Conservation (phyloP, 2,888 invertebrate species). For the Oxytorus armatus region DNA sequence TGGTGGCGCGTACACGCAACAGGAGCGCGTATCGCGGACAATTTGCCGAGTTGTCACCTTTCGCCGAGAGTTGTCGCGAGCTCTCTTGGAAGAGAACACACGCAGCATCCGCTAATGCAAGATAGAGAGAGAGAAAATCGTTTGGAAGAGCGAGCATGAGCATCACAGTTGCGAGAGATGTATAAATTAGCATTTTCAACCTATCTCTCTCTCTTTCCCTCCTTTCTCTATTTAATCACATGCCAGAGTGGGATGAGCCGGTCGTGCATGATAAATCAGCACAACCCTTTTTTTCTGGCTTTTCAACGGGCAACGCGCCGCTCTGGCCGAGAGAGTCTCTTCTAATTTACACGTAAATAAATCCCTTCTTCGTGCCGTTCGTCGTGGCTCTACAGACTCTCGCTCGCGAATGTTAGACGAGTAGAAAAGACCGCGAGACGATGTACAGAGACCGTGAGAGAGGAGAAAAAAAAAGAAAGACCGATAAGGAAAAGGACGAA, state of each 20-base stretch:
- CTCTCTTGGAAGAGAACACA: not conserved
- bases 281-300: constrained; percentile 21
- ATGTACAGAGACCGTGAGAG: not conserved
- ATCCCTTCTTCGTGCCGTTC: constrained; percentile 16
- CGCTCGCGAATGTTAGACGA: not conserved
- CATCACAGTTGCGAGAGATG: constrained; percentile 37
- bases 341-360: constrained; percentile 57
- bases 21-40: constrained; percentile 47
- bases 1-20: not conserved
- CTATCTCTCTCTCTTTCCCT: constrained; percentile 1
- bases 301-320: not conserved
- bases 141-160: constrained; percentile 35
- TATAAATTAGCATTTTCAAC: constrained; percentile 51
- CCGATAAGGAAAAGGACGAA: not conserved
- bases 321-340: constrained; percentile 2
- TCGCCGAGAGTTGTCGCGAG: constrained; percentile 25
- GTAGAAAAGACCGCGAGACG: not conserved
- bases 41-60: constrained; percentile 66
- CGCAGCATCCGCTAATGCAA: constrained; percentile 20
- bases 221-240: constrained; percentile 4
- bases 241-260: constrained; percentile 11
- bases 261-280: constrained; percentile 40
- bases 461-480: not conserved
- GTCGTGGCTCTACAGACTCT: not conserved
- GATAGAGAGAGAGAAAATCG: constrained; percentile 1